Evolutionary conservation across 2,797 vertebrate species (phyloP).

Genomic region (Paedocypris micromegethes): DNA sequence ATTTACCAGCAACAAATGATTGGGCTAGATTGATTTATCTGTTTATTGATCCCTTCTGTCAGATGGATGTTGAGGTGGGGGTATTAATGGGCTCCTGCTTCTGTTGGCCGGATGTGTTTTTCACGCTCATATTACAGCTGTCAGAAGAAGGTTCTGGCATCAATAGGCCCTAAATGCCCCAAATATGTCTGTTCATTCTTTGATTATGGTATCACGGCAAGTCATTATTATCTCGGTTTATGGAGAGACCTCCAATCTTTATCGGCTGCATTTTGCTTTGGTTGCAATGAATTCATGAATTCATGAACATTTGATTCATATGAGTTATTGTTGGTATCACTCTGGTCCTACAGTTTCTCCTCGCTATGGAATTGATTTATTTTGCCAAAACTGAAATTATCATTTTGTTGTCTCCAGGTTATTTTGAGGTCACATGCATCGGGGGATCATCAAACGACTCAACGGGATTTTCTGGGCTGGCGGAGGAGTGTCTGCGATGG

Average conservation of each 20-base stretch:
- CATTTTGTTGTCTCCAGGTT: slow-evolving; percentile 60
- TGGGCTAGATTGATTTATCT: slow-evolving; percentile 62
- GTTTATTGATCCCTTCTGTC: slow-evolving; percentile 57
- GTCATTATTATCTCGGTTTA: too few relatives aligned
- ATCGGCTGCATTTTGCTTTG: too few relatives aligned
- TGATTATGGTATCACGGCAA: too few relatives aligned
- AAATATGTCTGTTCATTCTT: background rate
- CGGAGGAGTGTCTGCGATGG: slow-evolving; percentile 81
- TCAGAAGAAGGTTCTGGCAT: slow-evolving; percentile 11
- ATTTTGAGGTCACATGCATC: slow-evolving; percentile 78
- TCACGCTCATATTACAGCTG: slow-evolving; percentile 26
- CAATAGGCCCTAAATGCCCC: background rate
- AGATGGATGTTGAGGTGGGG: slow-evolving; percentile 42
- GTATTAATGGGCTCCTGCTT: too few relatives aligned
- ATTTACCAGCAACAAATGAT: slow-evolving; percentile 53
- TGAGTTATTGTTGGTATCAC: too few relatives aligned
- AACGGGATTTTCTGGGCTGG: slow-evolving; percentile 82
- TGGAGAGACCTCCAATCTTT: too few relatives aligned
- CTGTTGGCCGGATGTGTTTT: slow-evolving; percentile 9
- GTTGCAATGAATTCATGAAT: too few relatives aligned
- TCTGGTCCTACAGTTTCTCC: too few relatives aligned
- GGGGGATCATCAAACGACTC: slow-evolving; percentile 72
- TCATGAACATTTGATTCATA: too few relatives aligned
- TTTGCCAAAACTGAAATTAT: background rate
- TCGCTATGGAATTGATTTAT: background rate